These are phyloP conservation scores for Cichladusa arquata DNA, from an alignment of 2,113 vertebrate species.

Conservation along the genomic window DNA sequence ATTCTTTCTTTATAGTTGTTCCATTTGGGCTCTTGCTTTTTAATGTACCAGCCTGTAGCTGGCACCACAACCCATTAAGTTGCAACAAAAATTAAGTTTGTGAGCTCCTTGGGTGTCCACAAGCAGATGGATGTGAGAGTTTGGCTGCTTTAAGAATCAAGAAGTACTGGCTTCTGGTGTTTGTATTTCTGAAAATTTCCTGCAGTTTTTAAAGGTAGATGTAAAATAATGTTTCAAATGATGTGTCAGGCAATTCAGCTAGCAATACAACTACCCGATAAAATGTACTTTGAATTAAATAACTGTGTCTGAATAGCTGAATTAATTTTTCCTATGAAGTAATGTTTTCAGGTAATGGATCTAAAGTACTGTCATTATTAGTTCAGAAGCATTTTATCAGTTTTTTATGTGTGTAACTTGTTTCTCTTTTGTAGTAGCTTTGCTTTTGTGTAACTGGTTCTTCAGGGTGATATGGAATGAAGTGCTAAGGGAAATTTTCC, in stretches of 20 bases:
- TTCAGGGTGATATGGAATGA: neutral
- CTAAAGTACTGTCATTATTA: neutral
- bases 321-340: neutral
- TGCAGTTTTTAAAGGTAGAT: neutral
- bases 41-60: neutral
- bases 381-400: neutral
- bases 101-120: neutral
- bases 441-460: neutral
- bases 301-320: neutral
- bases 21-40: neutral
- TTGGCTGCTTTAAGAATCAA: neutral
- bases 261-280: neutral
- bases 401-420: neutral
- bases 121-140: neutral
- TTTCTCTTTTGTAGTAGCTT: neutral
- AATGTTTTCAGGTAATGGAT: conserved; percentile 25
- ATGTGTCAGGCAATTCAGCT: neutral
- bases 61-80: neutral
- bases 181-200: neutral
- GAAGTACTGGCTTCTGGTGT: neutral
- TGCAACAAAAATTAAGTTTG: neutral
- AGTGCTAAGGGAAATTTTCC: neutral
- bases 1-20: neutral
- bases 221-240: neutral
- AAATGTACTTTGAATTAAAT: neutral